Evolutionary conservation across 2,797 vertebrate species (phyloP), one percentile per base, ranked within the genome.

Genomic region (Falco concolor): DNA sequence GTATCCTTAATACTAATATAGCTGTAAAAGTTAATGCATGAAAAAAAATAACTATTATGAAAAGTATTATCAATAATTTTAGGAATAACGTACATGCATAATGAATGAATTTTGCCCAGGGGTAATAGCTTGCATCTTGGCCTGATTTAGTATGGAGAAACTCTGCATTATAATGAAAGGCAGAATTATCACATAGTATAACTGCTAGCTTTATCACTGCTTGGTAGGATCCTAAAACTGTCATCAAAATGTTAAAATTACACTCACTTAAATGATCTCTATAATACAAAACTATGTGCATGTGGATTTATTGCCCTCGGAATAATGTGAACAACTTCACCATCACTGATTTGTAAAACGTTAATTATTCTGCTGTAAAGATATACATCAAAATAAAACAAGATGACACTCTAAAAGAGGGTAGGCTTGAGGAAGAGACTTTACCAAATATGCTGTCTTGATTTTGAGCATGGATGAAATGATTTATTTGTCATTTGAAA

Each of bases 51-150:
- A 98, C 98, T 98, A 96, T 98, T 98, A 98, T 98, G 96, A 98
- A 98, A 98, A 98, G 96, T 96, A 98, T 99, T 98, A 98, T 98
- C 98, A 98, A 99, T 99, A 99, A 98, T 99, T 98, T 98, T 98
- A 98, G 98, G 98, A 99, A 99, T 98, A 98, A 99, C 67, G 47
- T 97, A 98, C 98, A 98, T 98, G 98, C 97, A 99, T 99, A 98
- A 99, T 99, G 97, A 98, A 99, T 99, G 97, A 97, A 96, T 97
- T 97, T 98, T 98, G 98, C 99, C 99, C 96, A 95, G 89, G 98
- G 99, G 98, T 98, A 97, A 98, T 97, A 97, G 98, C 98, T 98
- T 98, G 97, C 97, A 93, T 98, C 98, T 97, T 97, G 98, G 97
- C 97, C 98, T 98, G 98, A 98, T 99, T 98, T 98, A 97, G 98